A percentile compares a stretch with the other conserved stretches of the same genome.
Evolutionary conservation across 1,140 invertebrate genomes (phyloP).

Genomic region (Drosophila athabasca): DNA sequence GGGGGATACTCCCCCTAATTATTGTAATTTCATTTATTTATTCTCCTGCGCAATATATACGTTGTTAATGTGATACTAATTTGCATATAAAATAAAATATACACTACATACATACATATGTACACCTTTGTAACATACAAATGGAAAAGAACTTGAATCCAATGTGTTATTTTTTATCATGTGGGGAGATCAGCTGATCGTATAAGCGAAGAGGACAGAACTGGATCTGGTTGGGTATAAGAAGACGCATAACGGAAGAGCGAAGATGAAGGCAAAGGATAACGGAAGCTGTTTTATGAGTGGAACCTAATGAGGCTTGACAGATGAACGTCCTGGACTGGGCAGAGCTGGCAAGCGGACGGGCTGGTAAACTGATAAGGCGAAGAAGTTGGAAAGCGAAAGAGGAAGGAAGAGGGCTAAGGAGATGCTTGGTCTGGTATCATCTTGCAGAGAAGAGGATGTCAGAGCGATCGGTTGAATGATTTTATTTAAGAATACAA

Average conservation of each 20-base stretch:
- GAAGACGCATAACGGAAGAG: slow-evolving; percentile 33
- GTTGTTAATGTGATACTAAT: slow-evolving; percentile 77
- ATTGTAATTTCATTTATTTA: slow-evolving; percentile 68
- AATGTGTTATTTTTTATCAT: slow-evolving; percentile 3
- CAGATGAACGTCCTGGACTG: slow-evolving; percentile 27
- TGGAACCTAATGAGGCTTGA: slow-evolving; percentile 51
- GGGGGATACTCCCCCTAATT: slow-evolving; percentile 26
- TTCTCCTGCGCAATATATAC: slow-evolving; percentile 69
- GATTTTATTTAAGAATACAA: too few relatives aligned
- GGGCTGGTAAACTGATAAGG: slow-evolving; percentile 2
- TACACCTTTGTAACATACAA: slow-evolving; percentile 32
- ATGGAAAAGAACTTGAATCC: slow-evolving; percentile 9
- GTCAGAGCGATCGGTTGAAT: slow-evolving; percentile 7
- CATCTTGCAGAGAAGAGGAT: slow-evolving; percentile 34
- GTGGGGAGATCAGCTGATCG: background rate
- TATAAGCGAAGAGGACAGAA: slow-evolving; percentile 1
- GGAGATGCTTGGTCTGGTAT: slow-evolving; percentile 7
- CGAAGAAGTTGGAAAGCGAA: background rate
- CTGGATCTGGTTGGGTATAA: slow-evolving; percentile 2
- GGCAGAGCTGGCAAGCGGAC: background rate
- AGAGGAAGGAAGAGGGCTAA: background rate
- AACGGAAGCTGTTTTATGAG: slow-evolving; percentile 40
- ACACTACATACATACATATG: slow-evolving; percentile 11
- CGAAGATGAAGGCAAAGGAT: slow-evolving; percentile 42
- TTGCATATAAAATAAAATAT: slow-evolving; percentile 70